Conservation (phyloP, 1,140 invertebrate species). For the Hylyphantes graminicola region DNA sequence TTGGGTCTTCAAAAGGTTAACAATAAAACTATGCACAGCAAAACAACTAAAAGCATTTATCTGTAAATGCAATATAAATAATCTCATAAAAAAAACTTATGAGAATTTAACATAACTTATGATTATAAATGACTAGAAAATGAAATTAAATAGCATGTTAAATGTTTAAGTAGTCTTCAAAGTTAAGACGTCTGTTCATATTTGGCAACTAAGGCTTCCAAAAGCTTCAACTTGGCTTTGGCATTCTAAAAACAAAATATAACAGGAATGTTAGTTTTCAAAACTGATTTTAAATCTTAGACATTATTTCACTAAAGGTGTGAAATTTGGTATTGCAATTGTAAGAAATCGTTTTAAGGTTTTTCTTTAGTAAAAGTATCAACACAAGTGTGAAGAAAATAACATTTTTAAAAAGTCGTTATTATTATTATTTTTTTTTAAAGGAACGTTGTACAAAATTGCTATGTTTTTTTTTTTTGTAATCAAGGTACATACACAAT, state of each 20-base stretch:
- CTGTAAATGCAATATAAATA: slow-evolving; percentile 10
- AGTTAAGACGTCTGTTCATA: slow-evolving; percentile 67
- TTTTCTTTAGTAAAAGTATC: too few species aligned
- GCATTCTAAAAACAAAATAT: slow-evolving; percentile 71
- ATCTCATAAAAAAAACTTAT: too few species aligned
- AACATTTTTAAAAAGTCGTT: too few species aligned
- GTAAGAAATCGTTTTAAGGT: too few species aligned
- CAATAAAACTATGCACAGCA: slow-evolving; percentile 9
- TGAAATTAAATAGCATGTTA: neutral
- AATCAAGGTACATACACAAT: too few species aligned
- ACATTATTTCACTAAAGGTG: too few species aligned
- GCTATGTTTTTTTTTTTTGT: too few species aligned
- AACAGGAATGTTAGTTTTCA: neutral
- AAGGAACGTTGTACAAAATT: too few species aligned
- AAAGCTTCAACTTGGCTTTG: slow-evolving; percentile 85
- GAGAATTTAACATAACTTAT: neutral
- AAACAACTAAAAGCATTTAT: slow-evolving; percentile 15
- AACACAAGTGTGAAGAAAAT: too few species aligned
- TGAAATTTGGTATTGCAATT: too few species aligned
- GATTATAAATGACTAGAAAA: slow-evolving; percentile 44
- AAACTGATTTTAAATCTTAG: too few species aligned
- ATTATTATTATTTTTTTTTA: too few species aligned
- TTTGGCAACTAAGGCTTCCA: slow-evolving; percentile 89
- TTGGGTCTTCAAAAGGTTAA: neutral
- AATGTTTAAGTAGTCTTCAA: neutral